Percentiles rank a stretch among this genome's conserved stretches.
Conservation (phyloP, 1,140 invertebrate species). For the Drosophila orosa region DNA sequence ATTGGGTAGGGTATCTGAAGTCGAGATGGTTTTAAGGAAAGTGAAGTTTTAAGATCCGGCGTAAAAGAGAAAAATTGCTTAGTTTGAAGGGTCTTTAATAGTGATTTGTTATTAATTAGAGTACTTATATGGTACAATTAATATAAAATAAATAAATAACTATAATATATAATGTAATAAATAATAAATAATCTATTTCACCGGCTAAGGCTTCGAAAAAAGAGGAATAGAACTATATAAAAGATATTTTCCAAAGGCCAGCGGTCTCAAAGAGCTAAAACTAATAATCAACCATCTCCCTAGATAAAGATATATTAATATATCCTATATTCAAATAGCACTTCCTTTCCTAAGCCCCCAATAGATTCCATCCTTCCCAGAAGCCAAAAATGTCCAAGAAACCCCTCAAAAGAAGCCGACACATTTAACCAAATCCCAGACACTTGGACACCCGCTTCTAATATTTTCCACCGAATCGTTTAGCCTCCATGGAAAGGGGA, state of each 20-base stretch:
- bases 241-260: not conserved
- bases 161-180: too few relatives aligned
- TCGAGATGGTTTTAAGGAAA: not conserved
- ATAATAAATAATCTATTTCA: too few relatives aligned
- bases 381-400: not conserved
- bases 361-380: not conserved
- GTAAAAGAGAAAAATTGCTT: too few relatives aligned
- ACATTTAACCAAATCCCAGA: slow-evolving; percentile 26
- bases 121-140: not conserved
- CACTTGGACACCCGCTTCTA: slow-evolving; percentile 56
- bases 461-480: slow-evolving; percentile 44
- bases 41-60: not conserved
- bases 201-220: too few relatives aligned
- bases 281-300: not conserved
- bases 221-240: too few relatives aligned
- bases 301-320: not conserved
- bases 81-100: not conserved
- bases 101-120: not conserved
- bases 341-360: not conserved
- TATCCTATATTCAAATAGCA: not conserved
- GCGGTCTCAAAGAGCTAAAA: not conserved
- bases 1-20: not conserved
- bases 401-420: slow-evolving; percentile 29
- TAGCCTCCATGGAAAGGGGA: slow-evolving; percentile 13
- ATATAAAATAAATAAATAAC: not conserved